Evolutionary conservation across 2,797 vertebrate genomes (phyloP), one percentile per base, ranked within the genome.

Genomic region (Heteromormyrus szaboi): DNA sequence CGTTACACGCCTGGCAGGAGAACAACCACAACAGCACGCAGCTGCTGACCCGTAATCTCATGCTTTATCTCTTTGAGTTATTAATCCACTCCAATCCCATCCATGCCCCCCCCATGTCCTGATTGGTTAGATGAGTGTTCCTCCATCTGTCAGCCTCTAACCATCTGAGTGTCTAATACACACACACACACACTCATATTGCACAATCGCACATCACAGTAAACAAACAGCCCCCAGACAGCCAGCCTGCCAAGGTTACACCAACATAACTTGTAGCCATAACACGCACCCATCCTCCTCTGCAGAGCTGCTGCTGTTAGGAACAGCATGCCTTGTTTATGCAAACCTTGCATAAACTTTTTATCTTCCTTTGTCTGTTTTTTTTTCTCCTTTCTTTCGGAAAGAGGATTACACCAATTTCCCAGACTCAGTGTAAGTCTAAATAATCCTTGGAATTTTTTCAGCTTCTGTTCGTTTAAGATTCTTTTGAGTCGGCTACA

Each of bases 51-150:
- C 53, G 22, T 92, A 92, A 92, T 92, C 89, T 88, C 89, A 81
- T 88, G 86, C 91, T 89, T 90, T 89, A 91, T 89, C 89, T 88
- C 54, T 53, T 89, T 89, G 90, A 53, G 84, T 91, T 92, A 92
- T 91, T 92, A 91, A 90, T 87, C 89, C 50, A 53, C 86, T 89
- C 84, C 91, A 92, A 92, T 91, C 91, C 90, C 86, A 68, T 89
- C 90, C 90, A 62, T 83, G 84, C 48, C 86, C 86, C 41, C 87
- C 88, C 56, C 22, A 83, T 84, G 85, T 84, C 84, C 89, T 87
- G 84, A 90, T 65, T 90, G 89, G 87, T 88, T 87, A 76, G 87
- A 90, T 90, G 89, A 86, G 86, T 72, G 81, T 84, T 54, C 54
- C 72, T 92, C 90, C 90, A 91, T 91, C 89, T 91, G 90, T 90